phyloP scores from a whole-genome alignment of 2,113 vertebrate species.

The Amphilophus citrinellus region DNA sequence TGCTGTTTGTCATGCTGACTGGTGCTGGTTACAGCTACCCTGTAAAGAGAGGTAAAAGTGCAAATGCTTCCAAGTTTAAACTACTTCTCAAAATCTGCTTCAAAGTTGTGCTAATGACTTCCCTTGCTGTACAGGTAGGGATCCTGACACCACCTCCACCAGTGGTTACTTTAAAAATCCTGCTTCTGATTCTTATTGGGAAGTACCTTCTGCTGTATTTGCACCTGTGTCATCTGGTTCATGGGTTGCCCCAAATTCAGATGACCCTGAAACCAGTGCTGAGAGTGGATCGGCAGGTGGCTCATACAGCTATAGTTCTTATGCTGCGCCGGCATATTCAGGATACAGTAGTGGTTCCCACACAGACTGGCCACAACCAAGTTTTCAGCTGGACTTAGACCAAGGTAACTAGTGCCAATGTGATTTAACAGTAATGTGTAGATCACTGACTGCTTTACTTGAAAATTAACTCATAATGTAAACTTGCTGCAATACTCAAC shows the following conservation, averaged over 20 bases:
- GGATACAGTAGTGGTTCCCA: accelerated
- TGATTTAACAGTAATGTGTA: not conserved
- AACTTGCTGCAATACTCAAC: not conserved
- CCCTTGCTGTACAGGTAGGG: not conserved
- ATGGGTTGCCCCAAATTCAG: not conserved
- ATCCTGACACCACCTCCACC: not conserved
- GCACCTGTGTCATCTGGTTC: not conserved
- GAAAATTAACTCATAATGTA: not conserved
- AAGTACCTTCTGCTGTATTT: not conserved
- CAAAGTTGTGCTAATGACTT: accelerated
- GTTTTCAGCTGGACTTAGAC: not conserved
- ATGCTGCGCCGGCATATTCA: not conserved
- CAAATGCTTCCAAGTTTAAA: accelerated
- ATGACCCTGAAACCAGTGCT: not conserved
- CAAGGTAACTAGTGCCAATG: not conserved
- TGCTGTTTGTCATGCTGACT: conserved; percentile 32
- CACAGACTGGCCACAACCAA: not conserved
- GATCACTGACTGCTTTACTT: not conserved
- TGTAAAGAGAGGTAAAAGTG: conserved; percentile 6
- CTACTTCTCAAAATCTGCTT: not conserved
- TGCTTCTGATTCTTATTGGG: not conserved
- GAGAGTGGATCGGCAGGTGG: not conserved
- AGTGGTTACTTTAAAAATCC: not conserved
- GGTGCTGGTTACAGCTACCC: not conserved
- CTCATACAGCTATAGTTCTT: not conserved